Conservation (phyloP, 2,113 vertebrate genomes). For the Clarias macrocephalus region DNA sequence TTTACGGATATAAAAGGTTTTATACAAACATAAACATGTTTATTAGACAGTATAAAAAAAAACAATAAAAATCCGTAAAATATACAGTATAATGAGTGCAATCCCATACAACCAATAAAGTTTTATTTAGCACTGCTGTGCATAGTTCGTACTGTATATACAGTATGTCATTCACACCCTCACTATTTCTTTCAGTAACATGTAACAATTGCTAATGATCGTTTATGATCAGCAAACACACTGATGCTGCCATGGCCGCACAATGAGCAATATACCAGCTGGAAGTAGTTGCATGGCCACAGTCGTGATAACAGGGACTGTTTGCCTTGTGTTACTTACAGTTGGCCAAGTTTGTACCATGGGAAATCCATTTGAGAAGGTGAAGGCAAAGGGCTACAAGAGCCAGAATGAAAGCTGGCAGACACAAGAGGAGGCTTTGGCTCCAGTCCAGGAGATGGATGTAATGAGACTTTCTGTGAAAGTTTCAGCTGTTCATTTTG, state of each 20-base stretch:
- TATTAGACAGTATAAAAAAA: no score
- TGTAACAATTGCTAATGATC: slow-evolving; percentile 13
- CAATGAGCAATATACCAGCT: slow-evolving; percentile 37
- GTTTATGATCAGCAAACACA: slow-evolving; percentile 2
- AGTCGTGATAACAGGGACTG: slow-evolving; percentile 73
- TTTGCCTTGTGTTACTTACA: slow-evolving; percentile 71
- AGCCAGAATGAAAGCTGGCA: slow-evolving; percentile 51
- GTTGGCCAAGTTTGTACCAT: slow-evolving; percentile 47
- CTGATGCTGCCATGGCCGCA: neutral
- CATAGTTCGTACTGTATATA: slow-evolving; percentile 15
- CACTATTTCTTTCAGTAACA: slow-evolving; percentile 22
- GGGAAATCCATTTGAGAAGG: slow-evolving; percentile 59
- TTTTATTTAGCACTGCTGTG: neutral
- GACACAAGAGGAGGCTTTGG: slow-evolving; percentile 28
- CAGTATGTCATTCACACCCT: neutral
- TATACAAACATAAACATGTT: no score
- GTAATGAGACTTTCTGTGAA: slow-evolving; percentile 52
- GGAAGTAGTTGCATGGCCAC: slow-evolving; percentile 59
- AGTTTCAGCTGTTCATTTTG: slow-evolving; percentile 62
- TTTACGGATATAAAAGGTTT: no score
- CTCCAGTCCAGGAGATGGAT: slow-evolving; percentile 35
- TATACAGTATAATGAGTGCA: no score
- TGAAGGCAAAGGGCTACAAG: slow-evolving; percentile 60
- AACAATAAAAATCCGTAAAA: no score
- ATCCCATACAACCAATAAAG: no score